Evolutionary conservation across 2,888 invertebrate species (phyloP).

Genomic region (Trissolcus japonicus): DNA sequence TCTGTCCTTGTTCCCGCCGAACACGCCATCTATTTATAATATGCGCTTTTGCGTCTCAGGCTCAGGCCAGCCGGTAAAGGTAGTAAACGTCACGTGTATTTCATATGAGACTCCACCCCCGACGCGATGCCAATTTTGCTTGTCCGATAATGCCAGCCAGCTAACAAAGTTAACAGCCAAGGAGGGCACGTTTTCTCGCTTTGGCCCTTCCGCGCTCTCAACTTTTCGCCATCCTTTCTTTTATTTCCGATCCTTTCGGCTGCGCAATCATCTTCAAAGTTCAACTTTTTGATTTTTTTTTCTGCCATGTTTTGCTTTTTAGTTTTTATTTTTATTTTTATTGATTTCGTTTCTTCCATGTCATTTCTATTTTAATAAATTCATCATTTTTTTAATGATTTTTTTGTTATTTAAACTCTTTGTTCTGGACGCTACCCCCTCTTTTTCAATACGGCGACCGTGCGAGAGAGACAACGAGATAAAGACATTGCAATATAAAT

Average conservation of each 20-base stretch:
- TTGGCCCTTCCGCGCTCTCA: slow-evolving; percentile 42
- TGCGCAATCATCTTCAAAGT: not conserved
- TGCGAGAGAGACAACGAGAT: slow-evolving; percentile 37
- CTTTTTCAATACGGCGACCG: slow-evolving; percentile 7
- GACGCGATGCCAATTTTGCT: slow-evolving; percentile 74
- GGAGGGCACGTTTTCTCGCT: slow-evolving; percentile 19
- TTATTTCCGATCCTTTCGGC: slow-evolving; percentile 38
- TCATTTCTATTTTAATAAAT: too few relatives aligned
- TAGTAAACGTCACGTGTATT: slow-evolving; percentile 76
- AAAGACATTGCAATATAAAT: slow-evolving; percentile 37
- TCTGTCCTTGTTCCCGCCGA: slow-evolving; percentile 52
- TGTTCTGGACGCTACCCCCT: too few relatives aligned
- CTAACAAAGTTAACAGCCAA: slow-evolving; percentile 66
- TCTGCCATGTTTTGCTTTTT: not conserved
- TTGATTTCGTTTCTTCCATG: too few relatives aligned
- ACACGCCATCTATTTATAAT: slow-evolving; percentile 73
- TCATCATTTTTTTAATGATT: too few relatives aligned
- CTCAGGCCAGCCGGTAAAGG: slow-evolving; percentile 72
- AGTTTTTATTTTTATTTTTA: too few relatives aligned
- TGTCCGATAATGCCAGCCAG: slow-evolving; percentile 68
- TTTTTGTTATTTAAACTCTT: too few relatives aligned
- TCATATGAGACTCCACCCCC: slow-evolving; percentile 75
- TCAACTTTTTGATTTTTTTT: slow-evolving; percentile 40
- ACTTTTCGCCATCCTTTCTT: slow-evolving; percentile 33
- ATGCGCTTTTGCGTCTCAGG: slow-evolving; percentile 68